A percentile compares a stretch with the other conserved stretches of the same genome.
phyloP scores from a whole-genome alignment of 2,888 invertebrate species.

The Cheilosia vernalis region DNA sequence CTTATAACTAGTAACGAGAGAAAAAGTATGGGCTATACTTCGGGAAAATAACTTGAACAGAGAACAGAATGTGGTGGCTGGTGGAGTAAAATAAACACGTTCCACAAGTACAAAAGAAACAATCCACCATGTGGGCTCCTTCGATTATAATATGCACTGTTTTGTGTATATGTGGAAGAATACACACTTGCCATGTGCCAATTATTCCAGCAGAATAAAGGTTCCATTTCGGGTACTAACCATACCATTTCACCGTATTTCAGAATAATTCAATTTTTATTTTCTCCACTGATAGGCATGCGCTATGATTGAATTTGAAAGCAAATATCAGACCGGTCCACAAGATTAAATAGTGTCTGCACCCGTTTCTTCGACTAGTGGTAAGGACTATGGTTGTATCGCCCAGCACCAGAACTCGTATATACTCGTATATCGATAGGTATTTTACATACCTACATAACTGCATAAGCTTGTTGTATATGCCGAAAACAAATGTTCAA shows the following conservation, averaged over 20 bases:
- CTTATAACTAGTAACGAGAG: conserved; percentile 66
- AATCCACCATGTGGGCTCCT: conserved; percentile 74
- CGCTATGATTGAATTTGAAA: conserved; percentile 68
- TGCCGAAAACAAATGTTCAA: conserved; percentile 56
- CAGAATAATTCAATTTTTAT: conserved; percentile 71
- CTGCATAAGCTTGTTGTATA: conserved; percentile 35
- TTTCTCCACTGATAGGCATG: conserved; percentile 59
- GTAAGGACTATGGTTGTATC: conserved; percentile 44
- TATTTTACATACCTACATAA: conserved; percentile 23
- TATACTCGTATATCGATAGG: background rate
- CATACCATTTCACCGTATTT: conserved; percentile 69
- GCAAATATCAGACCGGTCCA: conserved; percentile 66
- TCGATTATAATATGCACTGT: conserved; percentile 49
- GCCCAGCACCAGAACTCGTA: conserved; percentile 13
- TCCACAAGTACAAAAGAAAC: conserved; percentile 74
- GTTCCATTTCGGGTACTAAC: conserved; percentile 61
- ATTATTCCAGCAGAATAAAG: conserved; percentile 70
- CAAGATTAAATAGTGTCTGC: conserved; percentile 63
- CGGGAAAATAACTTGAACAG: conserved; percentile 61
- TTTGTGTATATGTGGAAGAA: conserved; percentile 66
- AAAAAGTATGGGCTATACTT: conserved; percentile 65
- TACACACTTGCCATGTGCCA: conserved; percentile 75
- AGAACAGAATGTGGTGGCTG: conserved; percentile 68
- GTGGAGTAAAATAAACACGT: conserved; percentile 67
- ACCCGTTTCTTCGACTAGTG: conserved; percentile 60